Evolutionary conservation across 1,140 invertebrate genomes (phyloP).

Genomic region (Octopus sinensis): DNA sequence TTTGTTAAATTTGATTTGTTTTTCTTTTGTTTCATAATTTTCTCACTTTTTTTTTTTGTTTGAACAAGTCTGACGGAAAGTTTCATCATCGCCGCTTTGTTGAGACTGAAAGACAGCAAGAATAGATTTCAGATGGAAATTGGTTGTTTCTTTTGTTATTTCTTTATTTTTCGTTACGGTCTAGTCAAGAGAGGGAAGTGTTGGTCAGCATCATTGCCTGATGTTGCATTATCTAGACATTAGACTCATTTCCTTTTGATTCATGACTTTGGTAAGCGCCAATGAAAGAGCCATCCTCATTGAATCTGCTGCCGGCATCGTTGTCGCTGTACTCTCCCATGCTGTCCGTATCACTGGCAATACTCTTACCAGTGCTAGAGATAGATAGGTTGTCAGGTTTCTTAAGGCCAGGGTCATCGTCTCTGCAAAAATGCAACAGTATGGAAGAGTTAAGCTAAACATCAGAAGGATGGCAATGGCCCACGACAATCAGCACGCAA

Average conservation of each 20-base stretch:
- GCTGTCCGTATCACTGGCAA: conserved; percentile 28
- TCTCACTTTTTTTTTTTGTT: not conserved
- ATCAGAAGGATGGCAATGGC: not conserved
- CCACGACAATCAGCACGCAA: conserved; percentile 23
- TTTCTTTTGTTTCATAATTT: too few relatives aligned
- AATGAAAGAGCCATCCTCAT: conserved; percentile 51
- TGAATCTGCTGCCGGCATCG: conserved; percentile 44
- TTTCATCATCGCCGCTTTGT: not conserved
- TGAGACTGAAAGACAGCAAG: too few relatives aligned
- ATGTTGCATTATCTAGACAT: not conserved
- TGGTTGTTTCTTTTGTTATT: too few relatives aligned
- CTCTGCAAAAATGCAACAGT: conserved; percentile 20
- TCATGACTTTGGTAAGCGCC: conserved; percentile 33
- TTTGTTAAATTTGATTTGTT: too few relatives aligned
- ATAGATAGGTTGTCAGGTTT: conserved; percentile 32
- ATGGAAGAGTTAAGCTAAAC: too few relatives aligned
- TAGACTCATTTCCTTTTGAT: conserved; percentile 6
- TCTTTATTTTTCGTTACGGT: too few relatives aligned
- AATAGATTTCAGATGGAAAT: too few relatives aligned
- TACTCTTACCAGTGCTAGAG: conserved; percentile 26
- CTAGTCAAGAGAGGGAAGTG: not conserved
- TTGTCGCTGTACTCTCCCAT: conserved; percentile 41
- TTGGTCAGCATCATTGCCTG: not conserved
- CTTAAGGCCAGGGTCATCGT: conserved; percentile 37
- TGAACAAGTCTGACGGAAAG: conserved; percentile 9